A percentile compares a stretch with the other conserved stretches of the same genome.
Evolutionary conservation across 1,140 invertebrate species (phyloP).

Genomic region (Oncopodura yosiiana): DNA sequence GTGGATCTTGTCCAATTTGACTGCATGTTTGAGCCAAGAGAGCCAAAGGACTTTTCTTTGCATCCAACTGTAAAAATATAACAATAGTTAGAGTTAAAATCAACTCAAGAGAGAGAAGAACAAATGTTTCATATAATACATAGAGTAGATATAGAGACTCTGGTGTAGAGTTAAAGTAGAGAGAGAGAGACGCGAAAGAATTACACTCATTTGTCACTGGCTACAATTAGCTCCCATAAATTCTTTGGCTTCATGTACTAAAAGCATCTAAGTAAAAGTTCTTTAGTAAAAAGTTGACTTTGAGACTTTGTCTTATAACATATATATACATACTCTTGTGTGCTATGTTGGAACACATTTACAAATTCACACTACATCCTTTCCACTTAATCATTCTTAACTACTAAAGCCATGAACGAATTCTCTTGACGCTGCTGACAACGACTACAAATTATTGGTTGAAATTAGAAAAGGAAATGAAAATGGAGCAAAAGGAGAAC

Average conservation of each 20-base stretch:
- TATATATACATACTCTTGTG: no score
- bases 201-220: conserved; percentile 18
- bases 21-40: conserved; percentile 54
- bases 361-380: no score
- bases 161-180: background rate
- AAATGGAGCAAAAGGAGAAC: background rate
- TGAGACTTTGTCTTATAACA: background rate
- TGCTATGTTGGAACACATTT: no score
- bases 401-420: conserved; percentile 10
- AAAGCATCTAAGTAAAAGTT: background rate
- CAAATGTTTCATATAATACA: background rate
- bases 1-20: conserved; percentile 51
- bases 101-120: background rate
- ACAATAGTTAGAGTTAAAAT: conserved; percentile 17
- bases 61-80: conserved; percentile 48
- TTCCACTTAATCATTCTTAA: conserved; percentile 3
- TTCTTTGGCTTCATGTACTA: conserved; percentile 9
- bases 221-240: conserved; percentile 20
- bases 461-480: background rate
- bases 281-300: background rate
- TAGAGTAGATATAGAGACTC: background rate
- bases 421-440: background rate
- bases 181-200: conserved; percentile 14
- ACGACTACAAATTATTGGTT: background rate
- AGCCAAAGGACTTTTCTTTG: conserved; percentile 53